phyloP scores from a whole-genome alignment of 2,888 invertebrate species.

The Phyllotreta cruciferae region DNA sequence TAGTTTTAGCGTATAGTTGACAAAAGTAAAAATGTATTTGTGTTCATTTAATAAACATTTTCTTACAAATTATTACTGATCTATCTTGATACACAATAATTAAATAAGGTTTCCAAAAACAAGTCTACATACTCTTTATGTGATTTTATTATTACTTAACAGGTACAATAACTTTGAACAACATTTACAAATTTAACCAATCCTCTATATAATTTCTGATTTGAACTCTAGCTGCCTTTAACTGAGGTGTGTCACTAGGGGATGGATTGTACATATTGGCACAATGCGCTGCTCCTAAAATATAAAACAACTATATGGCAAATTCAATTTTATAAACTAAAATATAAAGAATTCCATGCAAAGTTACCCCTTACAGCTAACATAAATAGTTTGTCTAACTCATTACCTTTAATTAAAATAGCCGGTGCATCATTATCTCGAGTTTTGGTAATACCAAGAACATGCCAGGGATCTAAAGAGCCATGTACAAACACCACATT shows the following conservation, averaged over 20 bases:
- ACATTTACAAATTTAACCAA: slow-evolving; percentile 41
- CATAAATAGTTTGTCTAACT: not conserved
- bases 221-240: slow-evolving; percentile 69
- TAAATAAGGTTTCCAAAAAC: no score
- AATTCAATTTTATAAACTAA: no score
- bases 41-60: no score
- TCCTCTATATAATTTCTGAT: slow-evolving; percentile 38
- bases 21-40: slow-evolving; percentile 6
- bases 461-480: slow-evolving; percentile 89
- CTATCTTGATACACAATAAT: no score
- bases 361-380: no score
- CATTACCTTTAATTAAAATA: slow-evolving; percentile 75
- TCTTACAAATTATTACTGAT: no score
- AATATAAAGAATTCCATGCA: no score
- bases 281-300: slow-evolving; percentile 89
- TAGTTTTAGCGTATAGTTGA: slow-evolving; percentile 43
- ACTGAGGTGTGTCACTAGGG: slow-evolving; percentile 69
- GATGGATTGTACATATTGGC: slow-evolving; percentile 89
- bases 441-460: slow-evolving; percentile 73
- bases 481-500: slow-evolving; percentile 89
- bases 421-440: slow-evolving; percentile 67
- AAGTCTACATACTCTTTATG: no score
- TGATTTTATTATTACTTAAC: not conserved
- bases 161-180: not conserved
- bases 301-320: no score